These are phyloP conservation scores for Achlya flavicornis DNA, from an alignment of 2,888 invertebrate species.

Conservation along the genomic window DNA sequence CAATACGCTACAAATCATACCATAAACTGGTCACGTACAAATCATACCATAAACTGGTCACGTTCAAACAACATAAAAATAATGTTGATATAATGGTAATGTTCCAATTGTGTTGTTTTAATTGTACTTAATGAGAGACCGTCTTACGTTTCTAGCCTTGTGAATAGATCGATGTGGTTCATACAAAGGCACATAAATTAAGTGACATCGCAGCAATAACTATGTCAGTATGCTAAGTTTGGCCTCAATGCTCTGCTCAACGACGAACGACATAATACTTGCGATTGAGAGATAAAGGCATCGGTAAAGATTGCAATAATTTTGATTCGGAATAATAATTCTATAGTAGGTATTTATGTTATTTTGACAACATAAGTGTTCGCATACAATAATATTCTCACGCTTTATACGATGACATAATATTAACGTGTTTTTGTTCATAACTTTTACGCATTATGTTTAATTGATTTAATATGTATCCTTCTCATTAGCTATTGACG, in stretches of 20 bases:
- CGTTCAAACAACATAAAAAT: constrained; percentile 31
- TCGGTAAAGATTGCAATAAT: constrained; percentile 2
- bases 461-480: no score
- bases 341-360: constrained; percentile 3
- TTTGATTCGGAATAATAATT: neutral
- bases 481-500: no score
- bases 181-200: constrained; percentile 50
- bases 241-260: constrained; percentile 33
- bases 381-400: neutral
- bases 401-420: neutral
- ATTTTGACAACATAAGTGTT: neutral
- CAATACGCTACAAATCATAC: constrained; percentile 46
- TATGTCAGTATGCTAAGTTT: constrained; percentile 36
- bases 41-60: constrained; percentile 41
- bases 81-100: constrained; percentile 28
- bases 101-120: constrained; percentile 37
- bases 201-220: constrained; percentile 38
- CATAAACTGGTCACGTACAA: constrained; percentile 39
- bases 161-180: constrained; percentile 35
- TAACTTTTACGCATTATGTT: neutral
- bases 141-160: constrained; percentile 27
- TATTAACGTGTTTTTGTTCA: neutral
- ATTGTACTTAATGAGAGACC: constrained; percentile 35
- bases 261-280: constrained; percentile 31
- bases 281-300: neutral